These are phyloP conservation scores for Thysanoteuthis rhombus DNA, from an alignment of 2,888 invertebrate species.

Conservation along the genomic window DNA sequence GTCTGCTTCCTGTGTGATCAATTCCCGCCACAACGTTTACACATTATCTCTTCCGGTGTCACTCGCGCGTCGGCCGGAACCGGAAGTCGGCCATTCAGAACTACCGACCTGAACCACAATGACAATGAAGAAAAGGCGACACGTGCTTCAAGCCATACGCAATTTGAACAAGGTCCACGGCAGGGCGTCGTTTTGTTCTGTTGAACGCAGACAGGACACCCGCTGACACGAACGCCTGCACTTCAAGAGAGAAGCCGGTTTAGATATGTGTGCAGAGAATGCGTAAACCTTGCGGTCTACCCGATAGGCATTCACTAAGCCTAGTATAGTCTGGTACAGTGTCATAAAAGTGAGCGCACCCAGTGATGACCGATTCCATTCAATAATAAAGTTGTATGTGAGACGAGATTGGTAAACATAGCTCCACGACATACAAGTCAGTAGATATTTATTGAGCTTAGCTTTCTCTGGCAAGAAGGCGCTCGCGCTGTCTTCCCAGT, in stretches of 20 bases:
- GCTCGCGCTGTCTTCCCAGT: too few species aligned
- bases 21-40: not conserved
- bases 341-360: not conserved
- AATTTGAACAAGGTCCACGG: not conserved
- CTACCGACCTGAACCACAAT: not conserved
- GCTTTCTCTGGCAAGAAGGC: too few species aligned
- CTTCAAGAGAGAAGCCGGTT: not conserved
- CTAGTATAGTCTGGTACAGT: not conserved
- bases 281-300: too few species aligned
- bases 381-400: too few species aligned
- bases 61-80: not conserved
- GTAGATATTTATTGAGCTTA: too few species aligned
- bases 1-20: not conserved
- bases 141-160: not conserved
- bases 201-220: not conserved
- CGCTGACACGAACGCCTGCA: not conserved
- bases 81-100: not conserved
- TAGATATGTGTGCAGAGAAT: not conserved
- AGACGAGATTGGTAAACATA: too few species aligned
- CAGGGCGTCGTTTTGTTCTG: not conserved
- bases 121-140: not conserved
- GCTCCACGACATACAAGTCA: too few species aligned
- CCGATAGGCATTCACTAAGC: not conserved
- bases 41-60: not conserved
- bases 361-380: too few species aligned